Percentiles rank a stretch among this genome's conserved stretches.
These are phyloP conservation scores for Drosophila lacicola DNA, from an alignment of 2,888 invertebrate genomes.

Conservation along the genomic window DNA sequence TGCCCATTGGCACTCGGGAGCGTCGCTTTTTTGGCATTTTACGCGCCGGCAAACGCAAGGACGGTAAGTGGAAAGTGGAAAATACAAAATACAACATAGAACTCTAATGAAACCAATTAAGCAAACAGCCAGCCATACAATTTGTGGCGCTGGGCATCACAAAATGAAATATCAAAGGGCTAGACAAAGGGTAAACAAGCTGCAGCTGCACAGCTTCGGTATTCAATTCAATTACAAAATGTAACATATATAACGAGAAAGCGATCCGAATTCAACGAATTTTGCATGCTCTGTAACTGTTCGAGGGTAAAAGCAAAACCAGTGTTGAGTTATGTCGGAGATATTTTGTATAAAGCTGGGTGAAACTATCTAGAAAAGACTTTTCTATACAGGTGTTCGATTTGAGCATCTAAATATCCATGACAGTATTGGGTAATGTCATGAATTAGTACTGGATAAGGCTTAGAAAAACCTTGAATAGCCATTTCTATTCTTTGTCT, in stretches of 20 bases:
- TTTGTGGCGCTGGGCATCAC: conserved; percentile 40
- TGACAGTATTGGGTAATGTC: neutral
- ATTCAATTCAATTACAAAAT: conserved; percentile 65
- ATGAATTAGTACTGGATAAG: neutral
- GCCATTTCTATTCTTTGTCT: too few species aligned
- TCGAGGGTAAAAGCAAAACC: neutral
- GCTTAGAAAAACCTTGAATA: too few species aligned
- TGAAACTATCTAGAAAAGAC: too few species aligned
- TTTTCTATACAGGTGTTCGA: too few species aligned
- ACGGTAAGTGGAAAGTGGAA: conserved; percentile 62
- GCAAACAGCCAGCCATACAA: conserved; percentile 60
- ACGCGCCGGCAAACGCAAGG: conserved; percentile 65
- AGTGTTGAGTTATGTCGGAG: neutral
- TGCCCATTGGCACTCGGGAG: conserved; percentile 43
- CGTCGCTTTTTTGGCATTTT: conserved; percentile 73
- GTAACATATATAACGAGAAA: conserved; percentile 19
- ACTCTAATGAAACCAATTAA: conserved; percentile 74
- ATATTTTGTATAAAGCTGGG: too few species aligned
- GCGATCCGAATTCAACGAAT: conserved; percentile 12
- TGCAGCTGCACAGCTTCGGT: conserved; percentile 8
- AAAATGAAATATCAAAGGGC: conserved; percentile 74
- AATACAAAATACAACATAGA: conserved; percentile 7
- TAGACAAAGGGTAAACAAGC: conserved; percentile 74
- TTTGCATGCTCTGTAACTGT: conserved; percentile 15
- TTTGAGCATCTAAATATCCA: too few species aligned